A percentile compares a stretch with the other conserved stretches of the same genome.
Conservation (phyloP, 2,888 invertebrate genomes). For the Eristalis pertinax region DNA sequence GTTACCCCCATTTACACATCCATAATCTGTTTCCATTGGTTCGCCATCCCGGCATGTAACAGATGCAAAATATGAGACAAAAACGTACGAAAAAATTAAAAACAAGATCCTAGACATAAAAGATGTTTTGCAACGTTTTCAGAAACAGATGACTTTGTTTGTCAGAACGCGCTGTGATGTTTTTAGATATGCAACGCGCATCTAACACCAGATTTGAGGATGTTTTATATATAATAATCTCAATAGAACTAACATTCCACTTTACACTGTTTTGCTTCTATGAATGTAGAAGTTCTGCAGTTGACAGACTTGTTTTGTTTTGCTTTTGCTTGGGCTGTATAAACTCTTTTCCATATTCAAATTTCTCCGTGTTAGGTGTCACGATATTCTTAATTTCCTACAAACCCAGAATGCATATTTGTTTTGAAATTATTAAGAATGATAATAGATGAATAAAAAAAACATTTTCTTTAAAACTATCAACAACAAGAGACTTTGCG, state of each 20-base stretch:
- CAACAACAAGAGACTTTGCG: too few relatives aligned
- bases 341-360: too few relatives aligned
- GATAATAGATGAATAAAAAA: too few relatives aligned
- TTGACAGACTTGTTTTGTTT: background rate
- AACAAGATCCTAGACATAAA: background rate
- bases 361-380: too few relatives aligned
- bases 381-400: too few relatives aligned
- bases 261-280: background rate
- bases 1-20: background rate
- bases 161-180: background rate
- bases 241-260: background rate
- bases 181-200: background rate
- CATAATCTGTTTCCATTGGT: constrained; percentile 3
- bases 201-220: background rate
- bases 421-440: too few relatives aligned
- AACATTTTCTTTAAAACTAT: too few relatives aligned
- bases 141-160: background rate
- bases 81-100: background rate
- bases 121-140: constrained; percentile 1
- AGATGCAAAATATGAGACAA: background rate
- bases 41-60: background rate
- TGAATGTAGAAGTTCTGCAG: background rate
- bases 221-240: background rate
- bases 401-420: too few relatives aligned
- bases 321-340: too few relatives aligned